Percentiles rank a stretch among this genome's conserved stretches.
Conservation (phyloP, 2,888 invertebrate genomes). For the Drepana falcataria region DNA sequence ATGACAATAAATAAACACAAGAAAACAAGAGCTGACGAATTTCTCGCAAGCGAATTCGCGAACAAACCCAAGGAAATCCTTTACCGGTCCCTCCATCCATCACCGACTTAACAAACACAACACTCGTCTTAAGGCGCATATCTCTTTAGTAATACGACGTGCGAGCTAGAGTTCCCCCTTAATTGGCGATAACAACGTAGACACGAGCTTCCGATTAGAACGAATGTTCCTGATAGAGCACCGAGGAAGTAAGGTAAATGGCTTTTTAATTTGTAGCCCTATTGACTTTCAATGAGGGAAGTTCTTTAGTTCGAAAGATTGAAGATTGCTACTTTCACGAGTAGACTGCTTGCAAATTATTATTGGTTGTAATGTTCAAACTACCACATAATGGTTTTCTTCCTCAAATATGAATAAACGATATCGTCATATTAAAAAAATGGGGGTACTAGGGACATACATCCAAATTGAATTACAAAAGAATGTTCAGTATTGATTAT, state of each 20-base stretch:
- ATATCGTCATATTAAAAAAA: too few relatives aligned
- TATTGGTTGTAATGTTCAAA: neutral
- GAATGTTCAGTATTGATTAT: too few relatives aligned
- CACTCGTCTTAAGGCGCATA: constrained; percentile 2
- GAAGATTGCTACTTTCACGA: neutral
- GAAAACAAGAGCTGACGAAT: too few relatives aligned
- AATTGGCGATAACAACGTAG: constrained; percentile 44
- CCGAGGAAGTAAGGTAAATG: constrained; percentile 7
- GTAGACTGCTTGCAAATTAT: neutral
- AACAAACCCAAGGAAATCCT: neutral
- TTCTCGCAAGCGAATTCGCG: neutral
- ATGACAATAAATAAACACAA: too few relatives aligned
- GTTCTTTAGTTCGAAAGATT: neutral
- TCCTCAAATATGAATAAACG: neutral
- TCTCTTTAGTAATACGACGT: constrained; percentile 2
- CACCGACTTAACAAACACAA: neutral
- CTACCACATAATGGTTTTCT: neutral
- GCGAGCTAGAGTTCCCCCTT: constrained; percentile 16
- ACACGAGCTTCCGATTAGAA: constrained; percentile 35
- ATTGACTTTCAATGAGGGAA: neutral
- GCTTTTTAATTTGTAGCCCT: constrained; percentile 1
- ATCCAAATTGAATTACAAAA: too few relatives aligned
- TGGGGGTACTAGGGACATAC: too few relatives aligned
- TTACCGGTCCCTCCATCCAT: neutral
- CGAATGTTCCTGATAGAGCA: constrained; percentile 31